Percentiles rank a stretch among this genome's conserved stretches.
Evolutionary conservation across 35 echinoderm and acorn worm genomes (phyloP).

Genomic region (Eucidaris tribuloides): DNA sequence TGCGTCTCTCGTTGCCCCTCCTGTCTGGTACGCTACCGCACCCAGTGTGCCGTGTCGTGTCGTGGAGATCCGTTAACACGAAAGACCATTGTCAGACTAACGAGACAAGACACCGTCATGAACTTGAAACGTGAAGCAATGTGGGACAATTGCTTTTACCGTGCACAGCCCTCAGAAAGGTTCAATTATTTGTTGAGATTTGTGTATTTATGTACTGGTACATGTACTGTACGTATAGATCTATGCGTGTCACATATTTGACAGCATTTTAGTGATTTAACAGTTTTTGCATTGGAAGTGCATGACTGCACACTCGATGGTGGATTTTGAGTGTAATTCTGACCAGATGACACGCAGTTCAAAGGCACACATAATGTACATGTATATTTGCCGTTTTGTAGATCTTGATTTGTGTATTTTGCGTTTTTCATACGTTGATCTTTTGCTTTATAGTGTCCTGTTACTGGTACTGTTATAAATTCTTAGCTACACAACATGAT

Average conservation of each 20-base stretch:
- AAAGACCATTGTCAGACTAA: not conserved
- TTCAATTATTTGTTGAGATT: not conserved
- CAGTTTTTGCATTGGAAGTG: not conserved
- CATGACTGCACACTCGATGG: not conserved
- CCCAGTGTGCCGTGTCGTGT: not conserved
- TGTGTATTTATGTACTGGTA: not conserved
- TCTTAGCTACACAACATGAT: too few relatives aligned
- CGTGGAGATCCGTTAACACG: not conserved
- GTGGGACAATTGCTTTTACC: conserved; percentile 6
- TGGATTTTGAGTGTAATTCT: not conserved
- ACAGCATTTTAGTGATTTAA: not conserved
- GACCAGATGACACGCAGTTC: too few relatives aligned
- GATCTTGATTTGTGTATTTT: too few relatives aligned
- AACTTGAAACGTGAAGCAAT: not conserved
- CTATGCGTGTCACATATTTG: not conserved
- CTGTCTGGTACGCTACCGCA: not conserved
- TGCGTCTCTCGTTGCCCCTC: conserved; percentile 2
- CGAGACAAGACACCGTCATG: not conserved
- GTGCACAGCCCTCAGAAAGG: not conserved
- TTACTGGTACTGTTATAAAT: too few relatives aligned
- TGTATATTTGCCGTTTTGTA: too few relatives aligned
- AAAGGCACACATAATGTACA: too few relatives aligned
- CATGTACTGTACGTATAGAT: not conserved
- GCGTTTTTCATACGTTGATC: too few relatives aligned
- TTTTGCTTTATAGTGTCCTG: too few relatives aligned